These are phyloP conservation scores for Meandrina meandrites DNA, from an alignment of 92 coral and sea anemone genomes.

Conservation along the genomic window DNA sequence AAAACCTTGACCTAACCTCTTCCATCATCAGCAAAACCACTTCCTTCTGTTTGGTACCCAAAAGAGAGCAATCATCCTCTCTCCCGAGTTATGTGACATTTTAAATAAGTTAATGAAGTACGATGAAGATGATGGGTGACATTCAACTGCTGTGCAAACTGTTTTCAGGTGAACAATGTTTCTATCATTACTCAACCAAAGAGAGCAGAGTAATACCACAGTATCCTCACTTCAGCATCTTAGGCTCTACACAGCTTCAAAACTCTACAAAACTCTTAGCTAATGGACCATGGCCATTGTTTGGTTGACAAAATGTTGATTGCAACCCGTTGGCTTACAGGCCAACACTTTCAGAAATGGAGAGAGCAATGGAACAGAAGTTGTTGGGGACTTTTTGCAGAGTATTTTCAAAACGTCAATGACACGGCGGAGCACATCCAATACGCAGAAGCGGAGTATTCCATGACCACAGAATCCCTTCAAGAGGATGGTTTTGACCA, in stretches of 20 bases:
- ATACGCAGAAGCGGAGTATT: constrained; percentile 46
- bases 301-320: too few relatives aligned
- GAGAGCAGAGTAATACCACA: too few relatives aligned
- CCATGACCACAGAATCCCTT: constrained; percentile 19
- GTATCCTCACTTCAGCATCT: too few relatives aligned
- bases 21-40: constrained; percentile 49
- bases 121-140: too few relatives aligned
- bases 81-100: constrained; percentile 53
- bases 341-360: too few relatives aligned
- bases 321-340: too few relatives aligned
- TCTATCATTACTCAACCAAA: too few relatives aligned
- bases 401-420: too few relatives aligned
- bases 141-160: constrained; percentile 60
- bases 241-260: too few relatives aligned
- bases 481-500: constrained; percentile 56
- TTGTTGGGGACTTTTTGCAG: too few relatives aligned
- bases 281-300: constrained; percentile 57
- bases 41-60: constrained; percentile 31
- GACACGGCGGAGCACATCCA: too few relatives aligned
- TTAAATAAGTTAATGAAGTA: constrained; percentile 52
- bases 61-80: constrained; percentile 42
- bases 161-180: constrained; percentile 58
- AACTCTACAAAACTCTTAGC: constrained; percentile 46
- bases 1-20: constrained; percentile 32
- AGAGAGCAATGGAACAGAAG: too few relatives aligned